phyloP scores from a whole-genome alignment of 1,140 invertebrate genomes.

The Cyclina sinensis region DNA sequence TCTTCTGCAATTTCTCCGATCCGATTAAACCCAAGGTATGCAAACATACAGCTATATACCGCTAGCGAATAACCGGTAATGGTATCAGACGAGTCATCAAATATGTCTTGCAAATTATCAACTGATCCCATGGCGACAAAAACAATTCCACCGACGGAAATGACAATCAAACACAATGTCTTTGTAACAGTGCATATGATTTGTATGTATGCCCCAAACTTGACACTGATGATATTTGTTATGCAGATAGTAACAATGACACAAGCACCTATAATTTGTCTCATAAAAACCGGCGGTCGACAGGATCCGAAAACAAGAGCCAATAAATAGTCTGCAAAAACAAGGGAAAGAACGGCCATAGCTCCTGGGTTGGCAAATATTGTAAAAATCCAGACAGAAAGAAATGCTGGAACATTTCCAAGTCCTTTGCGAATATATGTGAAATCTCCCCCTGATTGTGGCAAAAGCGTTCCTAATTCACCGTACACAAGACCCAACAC shows the following conservation, averaged over 20 bases:
- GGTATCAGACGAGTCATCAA: conserved; percentile 14
- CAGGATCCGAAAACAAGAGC: conserved; percentile 47
- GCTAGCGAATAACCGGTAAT: conserved; percentile 43
- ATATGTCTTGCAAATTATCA: conserved; percentile 16
- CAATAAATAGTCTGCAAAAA: conserved; percentile 65
- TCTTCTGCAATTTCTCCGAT: conserved; percentile 53
- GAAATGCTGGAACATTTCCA: conserved; percentile 69
- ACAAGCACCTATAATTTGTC: conserved; percentile 34
- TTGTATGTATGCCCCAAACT: conserved; percentile 32
- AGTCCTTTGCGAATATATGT: conserved; percentile 70
- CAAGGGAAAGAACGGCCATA: conserved; percentile 83
- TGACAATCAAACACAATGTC: background rate
- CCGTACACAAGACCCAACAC: conserved; percentile 71
- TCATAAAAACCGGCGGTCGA: conserved; percentile 16
- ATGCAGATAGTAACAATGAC: conserved; percentile 59
- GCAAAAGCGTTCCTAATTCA: conserved; percentile 69
- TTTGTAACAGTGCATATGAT: conserved; percentile 46
- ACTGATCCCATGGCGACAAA: background rate
- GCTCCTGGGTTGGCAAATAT: conserved; percentile 90
- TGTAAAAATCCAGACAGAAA: conserved; percentile 52
- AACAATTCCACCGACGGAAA: conserved; percentile 39
- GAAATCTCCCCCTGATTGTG: conserved; percentile 73
- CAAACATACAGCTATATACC: conserved; percentile 52
- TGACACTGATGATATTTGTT: conserved; percentile 40
- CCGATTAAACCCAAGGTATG: conserved; percentile 24